Evolutionary conservation across 2,113 vertebrate genomes (phyloP), one percentile per base, ranked within the genome.

Genomic region (Notiomystis cincta): DNA sequence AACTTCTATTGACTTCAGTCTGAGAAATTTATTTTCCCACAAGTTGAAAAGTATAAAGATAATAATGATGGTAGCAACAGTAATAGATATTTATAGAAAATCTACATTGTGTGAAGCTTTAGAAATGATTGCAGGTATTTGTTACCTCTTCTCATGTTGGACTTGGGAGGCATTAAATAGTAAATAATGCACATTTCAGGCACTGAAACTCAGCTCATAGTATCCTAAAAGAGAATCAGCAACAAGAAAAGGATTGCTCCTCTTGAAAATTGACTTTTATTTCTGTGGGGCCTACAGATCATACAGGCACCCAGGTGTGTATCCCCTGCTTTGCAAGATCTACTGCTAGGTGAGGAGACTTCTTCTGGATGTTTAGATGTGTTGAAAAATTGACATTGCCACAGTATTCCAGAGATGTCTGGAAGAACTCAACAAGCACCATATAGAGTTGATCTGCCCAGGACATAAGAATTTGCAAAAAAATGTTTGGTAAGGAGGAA

Each of bases 131-230:
- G 62, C 30, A 80, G 35, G 17, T 50, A 75, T 61, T 23, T 87
- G 65, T 95, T 95, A 44, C 33, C 11, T 23, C 30, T 83, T 83
- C 40, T 73, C 53, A 73, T 25, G 38, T 64, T 42, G n/a, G 30
- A 67, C 14, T 79, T 45, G 10, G 8, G 5, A 67, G 30, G 6
- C 28, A 90, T 65, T 69, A 89, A 76, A 92, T 57, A 86, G 51
- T 89, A 94, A 94, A 93, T 30, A 57, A 6, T 50, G 47, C 76
- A 42, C 60, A 87, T 90, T 73, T 92, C 86, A 94, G 21, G 21
- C 54, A 53, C 44, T 62, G 25, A 23, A n/a, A 37, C 60, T 82
- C 42, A 28, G 25, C 51, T 95, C 20, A 53, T 47, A 69, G 61
- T 18, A 37, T 48, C 91, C 87, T 72, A 44, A 91, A 95, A 47